Evolutionary conservation across 2,888 invertebrate species (phyloP).

Genomic region (Epinotia ramella): DNA sequence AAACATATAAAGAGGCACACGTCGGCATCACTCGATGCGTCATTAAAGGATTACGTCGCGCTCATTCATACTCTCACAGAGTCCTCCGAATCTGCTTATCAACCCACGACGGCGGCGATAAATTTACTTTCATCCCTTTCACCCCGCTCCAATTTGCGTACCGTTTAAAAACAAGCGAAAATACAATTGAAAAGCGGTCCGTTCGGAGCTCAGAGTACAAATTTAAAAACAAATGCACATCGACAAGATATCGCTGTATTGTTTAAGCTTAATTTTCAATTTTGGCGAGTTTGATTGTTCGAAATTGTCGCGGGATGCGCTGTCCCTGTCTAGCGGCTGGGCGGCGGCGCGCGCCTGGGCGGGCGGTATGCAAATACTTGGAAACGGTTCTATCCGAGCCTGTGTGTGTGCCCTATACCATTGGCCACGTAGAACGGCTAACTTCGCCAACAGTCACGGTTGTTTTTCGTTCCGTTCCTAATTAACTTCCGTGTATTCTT

Average conservation of each 20-base stretch:
- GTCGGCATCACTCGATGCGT: slow-evolving; percentile 66
- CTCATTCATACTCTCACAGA: slow-evolving; percentile 77
- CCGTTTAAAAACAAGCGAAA: slow-evolving; percentile 7
- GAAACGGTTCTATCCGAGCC: slow-evolving; percentile 73
- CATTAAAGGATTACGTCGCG: slow-evolving; percentile 70
- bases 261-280: slow-evolving; percentile 48
- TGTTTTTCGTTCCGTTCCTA: slow-evolving; percentile 85
- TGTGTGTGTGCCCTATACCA: slow-evolving; percentile 82
- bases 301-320: slow-evolving; percentile 66
- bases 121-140: slow-evolving; percentile 84
- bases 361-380: slow-evolving; percentile 86
- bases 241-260: slow-evolving; percentile 35
- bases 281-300: slow-evolving; percentile 52
- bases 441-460: slow-evolving; percentile 86
- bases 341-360: slow-evolving; percentile 84
- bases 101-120: slow-evolving; percentile 77
- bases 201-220: background rate
- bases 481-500: slow-evolving; percentile 85
- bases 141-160: slow-evolving; percentile 67
- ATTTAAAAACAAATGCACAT: slow-evolving; percentile 26
- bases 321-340: slow-evolving; percentile 82
- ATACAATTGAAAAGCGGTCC: background rate
- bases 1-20: slow-evolving; percentile 22
- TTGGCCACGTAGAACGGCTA: slow-evolving; percentile 85
- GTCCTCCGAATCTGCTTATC: slow-evolving; percentile 71